Evolutionary conservation across 1,140 invertebrate genomes (phyloP).

Genomic region (Bathynomus jamesi): DNA sequence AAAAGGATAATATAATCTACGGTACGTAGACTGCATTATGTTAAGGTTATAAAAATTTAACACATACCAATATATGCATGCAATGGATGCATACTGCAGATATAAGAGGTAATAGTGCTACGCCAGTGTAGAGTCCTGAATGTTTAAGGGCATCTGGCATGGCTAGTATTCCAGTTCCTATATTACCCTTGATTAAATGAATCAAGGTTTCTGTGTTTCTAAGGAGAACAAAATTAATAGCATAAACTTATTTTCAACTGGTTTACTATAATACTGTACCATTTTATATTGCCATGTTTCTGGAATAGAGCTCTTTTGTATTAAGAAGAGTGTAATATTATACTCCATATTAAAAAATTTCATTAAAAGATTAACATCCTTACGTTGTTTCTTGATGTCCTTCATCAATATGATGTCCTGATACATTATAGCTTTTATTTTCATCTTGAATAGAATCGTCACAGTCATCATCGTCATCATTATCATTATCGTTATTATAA

Average conservation of each 20-base stretch:
- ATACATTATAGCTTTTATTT: constrained; percentile 23
- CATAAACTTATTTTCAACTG: background rate
- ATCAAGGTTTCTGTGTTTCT: constrained; percentile 70
- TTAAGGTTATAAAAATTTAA: background rate
- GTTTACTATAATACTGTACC: background rate
- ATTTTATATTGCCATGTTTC: background rate
- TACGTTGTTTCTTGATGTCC: constrained; percentile 27
- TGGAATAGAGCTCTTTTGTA: background rate
- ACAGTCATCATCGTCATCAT: background rate
- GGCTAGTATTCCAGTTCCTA: constrained; percentile 72
- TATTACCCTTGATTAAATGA: constrained; percentile 71
- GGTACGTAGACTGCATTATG: no score
- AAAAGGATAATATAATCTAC: no score
- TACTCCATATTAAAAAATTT: background rate
- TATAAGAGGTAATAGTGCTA: constrained; percentile 62
- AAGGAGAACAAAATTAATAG: background rate
- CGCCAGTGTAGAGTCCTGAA: constrained; percentile 65
- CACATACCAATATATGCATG: constrained; percentile 70
- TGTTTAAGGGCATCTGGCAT: constrained; percentile 78
- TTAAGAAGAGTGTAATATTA: background rate
- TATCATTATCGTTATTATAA: background rate
- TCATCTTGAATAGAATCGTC: background rate
- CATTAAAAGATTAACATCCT: background rate
- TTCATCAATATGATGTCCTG: constrained; percentile 28
- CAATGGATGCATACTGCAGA: constrained; percentile 74